Base-by-base conservation (phyloP, 1,140 invertebrate genomes). In the Babylonia areolata region DNA sequence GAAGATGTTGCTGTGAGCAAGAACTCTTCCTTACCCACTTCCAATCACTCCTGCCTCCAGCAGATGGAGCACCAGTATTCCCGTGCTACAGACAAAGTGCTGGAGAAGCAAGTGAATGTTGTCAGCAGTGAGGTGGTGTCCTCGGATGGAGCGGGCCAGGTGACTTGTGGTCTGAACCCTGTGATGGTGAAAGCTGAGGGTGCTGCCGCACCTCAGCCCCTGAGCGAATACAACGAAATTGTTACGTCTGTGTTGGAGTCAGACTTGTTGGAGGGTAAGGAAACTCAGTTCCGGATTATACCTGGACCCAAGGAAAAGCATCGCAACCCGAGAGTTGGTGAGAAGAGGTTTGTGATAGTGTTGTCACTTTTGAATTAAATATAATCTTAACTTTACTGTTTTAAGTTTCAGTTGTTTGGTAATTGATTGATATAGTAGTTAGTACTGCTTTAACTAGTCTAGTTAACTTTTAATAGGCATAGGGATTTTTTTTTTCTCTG, bases 171-270 rank as follows among this genome's bases (percentile, higher is more conserved):
- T 35, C 6, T 73, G 12, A 28, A 33, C 20, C 33, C 58, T 6
- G 5, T 35, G 71, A 20, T 37, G 71, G 35, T 37, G 23, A 28
- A 73, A 9, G 12, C 9, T 0, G 31, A 28, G 11, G 64, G 64
- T 23, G 33, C 35, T 31, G 37, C 78, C 3, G 31, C 3, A 11
- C 5, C 42, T 17, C 78, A 80, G 42, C 78, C 78, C 11, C 33
- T 80, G 78, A 54, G 78, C 20, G 78, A 80, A n/a, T 58, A 54
- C n/a, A 80, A 80, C 28, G 42, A 80, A 33, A 54, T 54, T n/a
- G 78, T 51, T 28, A 20, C 78, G 2, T n/a, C 40, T 11, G 11
- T 80, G 28, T 2, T 80, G 40, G 78, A 80, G n/a, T 15, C 40
- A 33, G 42, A 54, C 23, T 31, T 77, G 33, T 17, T 23, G 23